Conservation (phyloP, 2,113 vertebrate genomes). For the Coptodon rendalli region DNA sequence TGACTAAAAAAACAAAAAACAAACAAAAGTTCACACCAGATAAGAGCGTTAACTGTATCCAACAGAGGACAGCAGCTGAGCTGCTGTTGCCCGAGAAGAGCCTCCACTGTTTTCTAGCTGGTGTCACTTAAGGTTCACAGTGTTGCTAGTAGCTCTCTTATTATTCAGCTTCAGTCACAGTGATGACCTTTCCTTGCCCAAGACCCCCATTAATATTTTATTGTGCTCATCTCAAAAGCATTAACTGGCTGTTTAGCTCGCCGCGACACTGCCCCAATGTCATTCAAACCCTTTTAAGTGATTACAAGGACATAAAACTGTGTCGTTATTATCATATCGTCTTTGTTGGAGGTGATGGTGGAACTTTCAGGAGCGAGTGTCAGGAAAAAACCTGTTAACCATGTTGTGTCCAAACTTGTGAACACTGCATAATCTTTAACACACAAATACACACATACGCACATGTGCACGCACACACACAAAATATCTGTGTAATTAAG, state of each 20-base stretch:
- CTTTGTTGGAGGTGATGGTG: conserved; percentile 5
- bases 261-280: conserved; percentile 41
- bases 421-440: neutral
- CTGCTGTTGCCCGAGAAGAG: neutral
- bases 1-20: neutral
- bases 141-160: conserved; percentile 5
- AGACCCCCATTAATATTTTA: conserved; percentile 64
- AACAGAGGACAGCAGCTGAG: neutral
- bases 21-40: neutral
- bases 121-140: neutral
- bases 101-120: neutral
- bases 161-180: conserved; percentile 44
- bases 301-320: conserved; percentile 41
- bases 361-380: neutral
- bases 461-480: neutral
- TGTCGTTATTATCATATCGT: conserved; percentile 25
- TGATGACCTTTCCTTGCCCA: conserved; percentile 55
- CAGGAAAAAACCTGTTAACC: neutral
- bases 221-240: conserved; percentile 52
- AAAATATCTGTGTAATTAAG: neutral
- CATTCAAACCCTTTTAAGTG: conserved; percentile 49
- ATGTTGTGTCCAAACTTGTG: neutral
- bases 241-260: conserved; percentile 42
- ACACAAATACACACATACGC: neutral
- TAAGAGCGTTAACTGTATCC: neutral